Evolutionary conservation across 2,797 vertebrate species (phyloP).

Genomic region (Sphenopsis melanotis): DNA sequence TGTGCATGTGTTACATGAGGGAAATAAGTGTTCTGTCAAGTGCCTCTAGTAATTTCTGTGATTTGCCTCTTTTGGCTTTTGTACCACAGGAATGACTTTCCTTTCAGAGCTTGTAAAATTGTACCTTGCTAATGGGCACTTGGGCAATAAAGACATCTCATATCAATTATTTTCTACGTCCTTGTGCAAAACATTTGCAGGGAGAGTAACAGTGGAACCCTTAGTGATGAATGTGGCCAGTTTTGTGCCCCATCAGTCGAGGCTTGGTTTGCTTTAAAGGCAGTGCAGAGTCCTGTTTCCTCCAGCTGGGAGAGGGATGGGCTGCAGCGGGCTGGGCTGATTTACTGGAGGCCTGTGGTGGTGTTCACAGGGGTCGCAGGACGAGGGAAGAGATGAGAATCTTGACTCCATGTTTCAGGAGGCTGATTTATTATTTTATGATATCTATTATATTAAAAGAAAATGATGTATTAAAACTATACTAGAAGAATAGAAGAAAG

Average conservation of each 20-base stretch:
- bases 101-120: background rate
- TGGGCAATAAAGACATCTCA: background rate
- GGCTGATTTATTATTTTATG: background rate
- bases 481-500: too few relatives aligned
- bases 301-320: background rate
- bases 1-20: background rate
- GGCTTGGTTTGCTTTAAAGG: background rate
- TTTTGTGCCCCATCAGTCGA: background rate
- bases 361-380: background rate
- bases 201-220: background rate
- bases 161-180: background rate
- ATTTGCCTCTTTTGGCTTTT: background rate
- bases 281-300: background rate
- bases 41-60: slow-evolving; percentile 8
- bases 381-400: background rate
- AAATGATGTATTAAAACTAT: too few relatives aligned
- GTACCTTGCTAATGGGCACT: background rate
- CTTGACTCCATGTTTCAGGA: background rate
- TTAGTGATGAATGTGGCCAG: background rate
- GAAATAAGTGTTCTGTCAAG: slow-evolving; percentile 40
- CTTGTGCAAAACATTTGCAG: background rate
- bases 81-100: background rate
- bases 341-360: background rate
- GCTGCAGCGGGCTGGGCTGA: background rate
- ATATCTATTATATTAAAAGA: too few relatives aligned